Percentiles rank a stretch among this genome's conserved stretches.
Conservation (phyloP, 2,888 invertebrate genomes). For the Acronicta psi region DNA sequence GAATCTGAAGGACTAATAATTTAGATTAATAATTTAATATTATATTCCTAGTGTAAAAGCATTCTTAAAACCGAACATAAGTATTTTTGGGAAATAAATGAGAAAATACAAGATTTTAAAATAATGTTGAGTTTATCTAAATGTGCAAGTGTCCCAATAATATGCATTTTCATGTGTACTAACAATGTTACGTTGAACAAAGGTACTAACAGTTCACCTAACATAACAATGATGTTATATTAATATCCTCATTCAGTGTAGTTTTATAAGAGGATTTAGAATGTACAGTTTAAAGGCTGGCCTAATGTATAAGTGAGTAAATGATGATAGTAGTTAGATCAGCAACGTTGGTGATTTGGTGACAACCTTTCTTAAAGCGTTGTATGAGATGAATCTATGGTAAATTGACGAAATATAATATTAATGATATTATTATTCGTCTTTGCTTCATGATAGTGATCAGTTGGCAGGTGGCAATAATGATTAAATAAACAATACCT, state of each 20-base stretch:
- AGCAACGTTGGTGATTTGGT: conserved; percentile 11
- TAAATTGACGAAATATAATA: conserved; percentile 21
- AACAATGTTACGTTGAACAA: conserved; percentile 1
- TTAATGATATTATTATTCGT: too few relatives aligned
- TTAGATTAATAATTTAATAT: background rate
- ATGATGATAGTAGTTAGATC: background rate
- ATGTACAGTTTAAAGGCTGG: conserved; percentile 15
- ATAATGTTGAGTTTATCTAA: background rate
- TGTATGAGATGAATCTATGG: conserved; percentile 15
- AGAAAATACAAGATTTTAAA: conserved; percentile 8
- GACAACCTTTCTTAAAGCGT: conserved; percentile 6
- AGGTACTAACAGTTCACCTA: conserved; percentile 9
- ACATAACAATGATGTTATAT: background rate
- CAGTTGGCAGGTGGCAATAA: conserved; percentile 2
- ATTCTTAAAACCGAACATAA: conserved; percentile 11
- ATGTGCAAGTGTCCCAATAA: conserved; percentile 5
- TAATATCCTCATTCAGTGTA: conserved; percentile 4
- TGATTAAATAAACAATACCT: background rate
- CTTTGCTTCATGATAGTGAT: conserved; percentile 16
- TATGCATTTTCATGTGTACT: conserved; percentile 5
- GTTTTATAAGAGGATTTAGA: conserved; percentile 7
- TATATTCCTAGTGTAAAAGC: conserved; percentile 13
- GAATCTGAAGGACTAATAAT: background rate
- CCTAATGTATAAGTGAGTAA: conserved; percentile 13
- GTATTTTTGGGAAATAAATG: conserved; percentile 32